These are phyloP conservation scores for Nesometra sesokonis DNA, from an alignment of 35 echinoderm and acorn worm genomes.

Conservation along the genomic window DNA sequence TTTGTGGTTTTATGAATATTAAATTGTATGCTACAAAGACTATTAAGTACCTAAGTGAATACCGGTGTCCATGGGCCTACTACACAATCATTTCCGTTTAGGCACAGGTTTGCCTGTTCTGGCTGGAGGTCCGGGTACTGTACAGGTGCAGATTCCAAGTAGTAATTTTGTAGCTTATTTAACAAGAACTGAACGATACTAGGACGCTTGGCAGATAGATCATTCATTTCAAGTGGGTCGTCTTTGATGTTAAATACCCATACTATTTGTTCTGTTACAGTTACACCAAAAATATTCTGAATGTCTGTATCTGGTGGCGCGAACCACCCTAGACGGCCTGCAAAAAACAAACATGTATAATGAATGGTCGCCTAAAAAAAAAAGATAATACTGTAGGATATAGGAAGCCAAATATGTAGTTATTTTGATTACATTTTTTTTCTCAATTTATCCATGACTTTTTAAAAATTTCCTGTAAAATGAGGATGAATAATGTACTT, in stretches of 20 bases:
- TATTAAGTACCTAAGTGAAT: too few relatives aligned
- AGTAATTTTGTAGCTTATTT: not conserved
- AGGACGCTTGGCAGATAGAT: not conserved
- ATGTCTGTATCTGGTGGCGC: not conserved
- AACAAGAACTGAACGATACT: not conserved
- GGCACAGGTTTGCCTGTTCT: not conserved
- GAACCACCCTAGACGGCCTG: not conserved
- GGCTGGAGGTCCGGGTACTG: not conserved
- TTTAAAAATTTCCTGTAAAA: too few relatives aligned
- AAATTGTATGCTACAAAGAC: too few relatives aligned
- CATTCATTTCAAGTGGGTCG: not conserved
- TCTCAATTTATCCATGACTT: too few relatives aligned
- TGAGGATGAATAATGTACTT: too few relatives aligned
- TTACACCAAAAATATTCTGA: not conserved
- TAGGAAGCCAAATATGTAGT: too few relatives aligned
- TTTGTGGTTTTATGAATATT: too few relatives aligned
- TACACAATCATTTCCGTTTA: not conserved
- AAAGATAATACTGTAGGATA: too few relatives aligned
- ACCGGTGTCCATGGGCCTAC: not conserved
- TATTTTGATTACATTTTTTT: too few relatives aligned
- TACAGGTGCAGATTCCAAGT: not conserved
- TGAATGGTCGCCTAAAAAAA: too few relatives aligned
- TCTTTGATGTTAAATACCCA: not conserved
- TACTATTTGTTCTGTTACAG: not conserved
- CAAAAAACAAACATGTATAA: too few relatives aligned